phyloP scores from a whole-genome alignment of 2,797 vertebrate species.

The Clamator glandarius region DNA sequence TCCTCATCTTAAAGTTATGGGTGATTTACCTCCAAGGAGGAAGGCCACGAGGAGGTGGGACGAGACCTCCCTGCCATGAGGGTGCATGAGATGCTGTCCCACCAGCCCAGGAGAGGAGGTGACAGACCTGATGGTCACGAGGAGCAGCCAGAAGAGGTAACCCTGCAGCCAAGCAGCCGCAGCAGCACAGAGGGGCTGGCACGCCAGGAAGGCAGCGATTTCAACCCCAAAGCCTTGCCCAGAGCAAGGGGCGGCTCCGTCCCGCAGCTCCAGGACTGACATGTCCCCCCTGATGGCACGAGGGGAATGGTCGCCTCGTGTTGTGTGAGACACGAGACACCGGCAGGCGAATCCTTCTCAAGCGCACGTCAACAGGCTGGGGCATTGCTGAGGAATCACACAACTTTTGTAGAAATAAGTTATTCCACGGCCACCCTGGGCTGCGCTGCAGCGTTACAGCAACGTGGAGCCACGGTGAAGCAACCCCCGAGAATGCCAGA shows the following conservation, averaged over 20 bases:
- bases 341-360: not conserved
- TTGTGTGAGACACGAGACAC: not conserved
- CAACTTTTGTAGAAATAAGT: not conserved
- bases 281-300: not conserved
- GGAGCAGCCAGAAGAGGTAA: not conserved
- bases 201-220: accelerated
- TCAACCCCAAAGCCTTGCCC: not conserved
- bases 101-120: not conserved
- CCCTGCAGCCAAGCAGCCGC: not conserved
- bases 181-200: not conserved
- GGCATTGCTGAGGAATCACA: not conserved
- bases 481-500: not conserved
- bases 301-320: not conserved
- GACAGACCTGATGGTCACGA: not conserved
- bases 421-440: not conserved
- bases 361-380: not conserved
- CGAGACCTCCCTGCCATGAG: not conserved
- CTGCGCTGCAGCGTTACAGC: not conserved
- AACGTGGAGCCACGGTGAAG: not conserved
- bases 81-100: not conserved
- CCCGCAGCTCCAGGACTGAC: not conserved
- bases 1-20: not conserved
- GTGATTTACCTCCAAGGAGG: not conserved
- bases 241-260: not conserved
- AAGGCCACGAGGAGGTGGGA: not conserved